A percentile compares a stretch with the other conserved stretches of the same genome.
Evolutionary conservation across 1,140 invertebrate genomes (phyloP).

Genomic region (Danaus plexippus): DNA sequence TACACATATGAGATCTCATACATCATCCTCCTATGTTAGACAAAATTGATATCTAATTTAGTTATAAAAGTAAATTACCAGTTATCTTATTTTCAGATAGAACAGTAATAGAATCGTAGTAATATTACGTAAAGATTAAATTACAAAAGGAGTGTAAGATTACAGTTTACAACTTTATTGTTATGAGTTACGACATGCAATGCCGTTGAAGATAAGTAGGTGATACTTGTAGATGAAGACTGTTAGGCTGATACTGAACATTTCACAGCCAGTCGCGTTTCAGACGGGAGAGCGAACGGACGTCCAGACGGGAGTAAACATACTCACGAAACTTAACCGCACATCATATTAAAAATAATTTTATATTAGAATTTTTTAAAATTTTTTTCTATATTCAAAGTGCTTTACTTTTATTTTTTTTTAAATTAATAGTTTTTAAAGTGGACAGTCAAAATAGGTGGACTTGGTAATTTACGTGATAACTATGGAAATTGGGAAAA

Average conservation of each 20-base stretch:
- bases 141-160: too few species aligned
- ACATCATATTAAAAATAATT: slow-evolving; percentile 6
- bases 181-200: too few species aligned
- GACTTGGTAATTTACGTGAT: slow-evolving; percentile 17
- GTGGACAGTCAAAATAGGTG: slow-evolving; percentile 52
- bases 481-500: slow-evolving; percentile 26
- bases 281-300: slow-evolving; percentile 16
- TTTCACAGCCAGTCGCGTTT: slow-evolving; percentile 21
- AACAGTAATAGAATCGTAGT: too few species aligned
- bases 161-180: too few species aligned
- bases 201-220: not conserved
- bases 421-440: slow-evolving; percentile 26
- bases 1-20: too few species aligned
- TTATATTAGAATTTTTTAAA: slow-evolving; percentile 2
- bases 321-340: slow-evolving; percentile 24
- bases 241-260: slow-evolving; percentile 7
- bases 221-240: not conserved
- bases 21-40: too few species aligned
- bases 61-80: too few species aligned
- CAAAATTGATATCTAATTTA: too few species aligned
- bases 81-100: too few species aligned
- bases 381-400: slow-evolving; percentile 5
- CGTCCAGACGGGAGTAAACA: slow-evolving; percentile 8
- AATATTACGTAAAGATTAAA: too few species aligned
- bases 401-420: slow-evolving; percentile 23